Percentiles rank a stretch among this genome's conserved stretches.
Conservation (phyloP, 2,113 vertebrate species). For the cattle (Bos taurus) region DNA sequence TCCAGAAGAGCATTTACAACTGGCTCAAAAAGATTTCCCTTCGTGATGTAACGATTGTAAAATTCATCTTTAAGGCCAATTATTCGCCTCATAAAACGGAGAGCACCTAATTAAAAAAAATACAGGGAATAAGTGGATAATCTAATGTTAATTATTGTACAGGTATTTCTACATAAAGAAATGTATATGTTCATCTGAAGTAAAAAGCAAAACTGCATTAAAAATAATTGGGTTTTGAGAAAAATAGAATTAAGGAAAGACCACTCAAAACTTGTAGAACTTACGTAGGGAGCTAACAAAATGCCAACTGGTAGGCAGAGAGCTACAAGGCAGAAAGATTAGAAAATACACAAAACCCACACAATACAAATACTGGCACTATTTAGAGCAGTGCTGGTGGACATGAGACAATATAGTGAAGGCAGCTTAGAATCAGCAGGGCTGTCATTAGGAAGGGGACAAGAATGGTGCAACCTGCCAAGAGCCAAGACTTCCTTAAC, state of each 20-base stretch:
- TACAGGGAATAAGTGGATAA: not conserved
- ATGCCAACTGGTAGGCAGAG: not conserved
- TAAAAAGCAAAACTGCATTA: slow-evolving; percentile 9
- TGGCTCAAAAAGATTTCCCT: slow-evolving; percentile 98
- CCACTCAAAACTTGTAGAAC: not conserved
- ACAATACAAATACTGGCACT: not conserved
- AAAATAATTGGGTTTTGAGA: not conserved
- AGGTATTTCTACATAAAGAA: slow-evolving; percentile 35
- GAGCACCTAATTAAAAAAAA: slow-evolving; percentile 86
- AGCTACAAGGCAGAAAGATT: not conserved
- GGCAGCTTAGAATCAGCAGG: not conserved
- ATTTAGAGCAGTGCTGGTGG: not conserved
- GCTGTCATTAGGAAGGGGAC: not conserved
- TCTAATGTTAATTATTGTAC: not conserved
- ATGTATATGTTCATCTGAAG: not conserved
- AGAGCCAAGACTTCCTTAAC: not conserved
- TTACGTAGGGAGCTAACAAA: not conserved
- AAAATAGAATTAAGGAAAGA: not conserved
- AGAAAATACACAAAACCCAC: not conserved
- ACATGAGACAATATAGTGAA: not conserved
- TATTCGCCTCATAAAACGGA: slow-evolving; percentile 98
- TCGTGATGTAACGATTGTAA: slow-evolving; percentile 98
- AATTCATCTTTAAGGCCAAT: slow-evolving; percentile 99
- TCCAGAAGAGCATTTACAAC: slow-evolving; percentile 97
- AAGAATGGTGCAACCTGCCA: not conserved